Conservation (phyloP, 2,888 invertebrate species). For the Cephus runcator region DNA sequence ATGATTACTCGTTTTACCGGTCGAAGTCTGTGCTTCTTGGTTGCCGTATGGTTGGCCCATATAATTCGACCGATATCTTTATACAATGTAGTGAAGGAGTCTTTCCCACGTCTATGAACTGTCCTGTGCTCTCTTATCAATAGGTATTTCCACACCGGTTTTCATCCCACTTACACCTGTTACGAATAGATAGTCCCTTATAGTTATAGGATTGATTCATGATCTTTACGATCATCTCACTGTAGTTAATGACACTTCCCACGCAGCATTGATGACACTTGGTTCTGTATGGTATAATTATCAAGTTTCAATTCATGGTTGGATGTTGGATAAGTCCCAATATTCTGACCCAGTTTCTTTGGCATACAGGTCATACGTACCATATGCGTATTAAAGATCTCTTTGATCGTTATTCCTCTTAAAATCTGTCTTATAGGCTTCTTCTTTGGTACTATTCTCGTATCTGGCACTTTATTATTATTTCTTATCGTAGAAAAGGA, state of each 20-base stretch:
- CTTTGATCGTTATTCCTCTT: too few species aligned
- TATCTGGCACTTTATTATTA: too few species aligned
- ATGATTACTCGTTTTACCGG: slow-evolving; percentile 42
- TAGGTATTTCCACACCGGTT: not conserved
- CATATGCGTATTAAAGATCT: too few species aligned
- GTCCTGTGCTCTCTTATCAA: not conserved
- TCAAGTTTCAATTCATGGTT: not conserved
- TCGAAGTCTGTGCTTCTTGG: slow-evolving; percentile 13
- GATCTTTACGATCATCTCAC: not conserved
- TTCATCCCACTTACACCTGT: not conserved
- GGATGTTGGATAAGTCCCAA: not conserved
- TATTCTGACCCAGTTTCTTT: not conserved
- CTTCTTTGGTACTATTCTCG: too few species aligned
- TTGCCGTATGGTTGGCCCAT: not conserved
- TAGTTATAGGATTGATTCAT: not conserved
- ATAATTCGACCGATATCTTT: not conserved
- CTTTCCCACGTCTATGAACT: not conserved
- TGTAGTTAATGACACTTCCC: not conserved
- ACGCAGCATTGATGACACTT: not conserved
- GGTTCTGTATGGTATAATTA: not conserved
- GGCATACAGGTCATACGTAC: too few species aligned
- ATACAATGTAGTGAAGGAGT: not conserved
- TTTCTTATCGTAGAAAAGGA: too few species aligned
- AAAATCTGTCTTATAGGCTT: too few species aligned
- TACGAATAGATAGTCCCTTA: not conserved